Evolutionary conservation across 2,797 vertebrate genomes (phyloP).

Genomic region (Falco peregrinus): DNA sequence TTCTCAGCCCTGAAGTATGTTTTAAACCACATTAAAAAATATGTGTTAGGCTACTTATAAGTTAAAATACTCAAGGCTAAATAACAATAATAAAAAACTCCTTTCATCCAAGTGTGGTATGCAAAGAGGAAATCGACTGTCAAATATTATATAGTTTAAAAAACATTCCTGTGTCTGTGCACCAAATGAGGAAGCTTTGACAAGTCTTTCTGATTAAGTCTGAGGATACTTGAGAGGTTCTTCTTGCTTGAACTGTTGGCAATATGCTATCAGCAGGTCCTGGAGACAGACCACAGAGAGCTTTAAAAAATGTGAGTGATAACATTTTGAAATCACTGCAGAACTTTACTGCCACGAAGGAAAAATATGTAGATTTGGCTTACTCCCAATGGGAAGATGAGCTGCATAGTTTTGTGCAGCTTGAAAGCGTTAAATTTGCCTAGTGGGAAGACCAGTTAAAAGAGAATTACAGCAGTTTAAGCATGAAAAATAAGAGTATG

Average conservation of each 20-base stretch:
- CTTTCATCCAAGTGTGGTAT: conserved; percentile 53
- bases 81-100: conserved; percentile 44
- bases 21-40: conserved; percentile 44
- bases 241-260: conserved; percentile 13
- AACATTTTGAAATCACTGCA: conserved; percentile 69
- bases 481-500: conserved; percentile 55
- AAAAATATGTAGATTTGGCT: conserved; percentile 76
- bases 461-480: conserved; percentile 74
- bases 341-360: conserved; percentile 62
- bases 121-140: conserved; percentile 16
- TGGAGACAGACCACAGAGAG: conserved; percentile 34
- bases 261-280: conserved; percentile 22
- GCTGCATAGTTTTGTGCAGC: conserved; percentile 61
- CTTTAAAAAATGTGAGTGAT: conserved; percentile 65
- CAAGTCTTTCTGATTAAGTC: conserved; percentile 41
- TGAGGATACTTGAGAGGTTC: conserved; percentile 25
- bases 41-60: conserved; percentile 18
- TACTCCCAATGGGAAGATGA: conserved; percentile 69
- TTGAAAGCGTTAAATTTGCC: conserved; percentile 75
- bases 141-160: conserved; percentile 45
- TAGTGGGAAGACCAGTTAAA: conserved; percentile 76
- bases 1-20: conserved; percentile 24
- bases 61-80: conserved; percentile 51
- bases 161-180: conserved; percentile 5
- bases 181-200: conserved; percentile 37